Evolutionary conservation across 2,888 invertebrate species (phyloP).

Genomic region (Papilio elwesi): DNA sequence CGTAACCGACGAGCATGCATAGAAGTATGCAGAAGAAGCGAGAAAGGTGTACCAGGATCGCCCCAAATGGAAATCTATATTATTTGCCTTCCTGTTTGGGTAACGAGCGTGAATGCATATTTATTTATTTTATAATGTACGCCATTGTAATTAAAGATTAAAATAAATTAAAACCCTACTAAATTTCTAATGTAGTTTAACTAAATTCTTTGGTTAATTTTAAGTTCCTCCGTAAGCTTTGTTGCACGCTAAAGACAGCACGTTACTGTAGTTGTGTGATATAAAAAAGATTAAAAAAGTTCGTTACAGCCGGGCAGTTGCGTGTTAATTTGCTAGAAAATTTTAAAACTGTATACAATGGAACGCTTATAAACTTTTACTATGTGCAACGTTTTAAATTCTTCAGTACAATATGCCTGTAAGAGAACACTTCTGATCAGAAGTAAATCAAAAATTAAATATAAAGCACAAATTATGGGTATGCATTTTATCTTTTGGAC

Average conservation of each 20-base stretch:
- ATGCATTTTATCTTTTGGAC: no score
- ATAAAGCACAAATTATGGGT: no score
- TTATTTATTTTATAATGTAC: background rate
- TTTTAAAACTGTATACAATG: constrained; percentile 16
- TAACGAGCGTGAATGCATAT: no score
- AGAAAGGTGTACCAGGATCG: no score
- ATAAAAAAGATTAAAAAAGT: constrained; percentile 27
- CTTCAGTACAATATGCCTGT: background rate
- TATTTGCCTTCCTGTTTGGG: no score
- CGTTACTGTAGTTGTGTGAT: constrained; percentile 18
- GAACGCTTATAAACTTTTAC: constrained; percentile 4
- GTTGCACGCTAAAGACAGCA: constrained; percentile 12
- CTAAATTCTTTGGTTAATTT: background rate
- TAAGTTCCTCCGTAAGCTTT: background rate
- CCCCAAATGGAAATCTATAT: no score
- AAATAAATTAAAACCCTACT: background rate
- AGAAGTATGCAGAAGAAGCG: no score
- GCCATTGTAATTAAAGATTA: background rate
- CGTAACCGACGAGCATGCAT: no score
- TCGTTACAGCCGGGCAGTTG: background rate
- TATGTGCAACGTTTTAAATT: background rate
- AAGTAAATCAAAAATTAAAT: no score
- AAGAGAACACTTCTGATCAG: no score
- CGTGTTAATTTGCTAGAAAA: constrained; percentile 18
- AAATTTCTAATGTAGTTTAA: constrained; percentile 1